Base-by-base conservation (phyloP, 1,140 invertebrate genomes). In the Brachionus sp. region DNA sequence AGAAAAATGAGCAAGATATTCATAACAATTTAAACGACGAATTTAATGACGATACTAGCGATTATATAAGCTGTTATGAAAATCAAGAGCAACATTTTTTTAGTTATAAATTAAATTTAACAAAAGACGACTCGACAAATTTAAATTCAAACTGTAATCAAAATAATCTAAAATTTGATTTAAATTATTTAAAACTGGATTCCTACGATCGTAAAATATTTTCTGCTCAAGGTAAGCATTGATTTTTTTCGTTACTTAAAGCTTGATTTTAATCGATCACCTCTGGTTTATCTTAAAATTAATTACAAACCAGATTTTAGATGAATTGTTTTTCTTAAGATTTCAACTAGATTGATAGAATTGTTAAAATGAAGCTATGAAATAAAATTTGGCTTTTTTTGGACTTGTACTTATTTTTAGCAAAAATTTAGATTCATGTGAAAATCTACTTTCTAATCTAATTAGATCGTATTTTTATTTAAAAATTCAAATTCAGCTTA, bases 101-200 rank as follows among this genome's bases (percentile, higher is more conserved):
- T 23, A 73, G 37, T 73, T 23, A 73, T 37, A 73, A 42, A 23
- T 23, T 23, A 39, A 73, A 73, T 73, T 37, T 39, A 39, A 73
- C 33, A 39, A 42, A 37, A 23, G 44, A 33, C 23, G 42, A 75
- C 19, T 75, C 42, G 70, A 75, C 37, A 75, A 75, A 46, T 75
- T 44, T 46, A 75, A 75, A 75, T 42, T 73, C 39, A 46, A 46
- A 46, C 4, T 23, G 39, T 46, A 13, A 44, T 29, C 70, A 46
- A 75, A 75, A 75, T 2, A 23, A 75, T 75, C 42, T 75, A 25
- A 44, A 75, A 46, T 50, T 75, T 13, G n/a, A 75, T 75, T 46
- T 46, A 75, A 75, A 75, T 75, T 75, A 75, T 46, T 75, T 75
- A 75, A 75, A 75, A 75, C 70, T 75, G 70, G 70, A 75, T 75